These are phyloP conservation scores for Harpagoxenus sublaevis DNA, from an alignment of 2,888 invertebrate genomes.

Conservation along the genomic window DNA sequence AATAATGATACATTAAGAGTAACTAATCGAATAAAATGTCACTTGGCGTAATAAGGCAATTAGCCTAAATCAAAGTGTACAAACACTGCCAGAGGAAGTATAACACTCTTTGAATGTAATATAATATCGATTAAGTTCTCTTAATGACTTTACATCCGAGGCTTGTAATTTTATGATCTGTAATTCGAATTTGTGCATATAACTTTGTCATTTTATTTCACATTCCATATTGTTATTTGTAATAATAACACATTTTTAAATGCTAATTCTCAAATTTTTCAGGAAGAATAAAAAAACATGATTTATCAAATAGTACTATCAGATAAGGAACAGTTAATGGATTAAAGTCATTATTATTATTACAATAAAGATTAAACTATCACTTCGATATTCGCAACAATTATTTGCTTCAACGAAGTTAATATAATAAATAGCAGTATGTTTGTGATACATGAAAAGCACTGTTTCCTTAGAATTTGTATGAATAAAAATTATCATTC, in stretches of 20 bases:
- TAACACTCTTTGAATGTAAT: slow-evolving; percentile 69
- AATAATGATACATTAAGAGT: slow-evolving; percentile 40
- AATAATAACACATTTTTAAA: neutral
- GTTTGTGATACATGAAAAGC: slow-evolving; percentile 46
- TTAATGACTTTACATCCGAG: slow-evolving; percentile 64
- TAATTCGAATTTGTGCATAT: slow-evolving; percentile 36
- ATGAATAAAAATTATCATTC: slow-evolving; percentile 46
- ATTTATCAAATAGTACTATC: neutral
- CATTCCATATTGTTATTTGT: neutral
- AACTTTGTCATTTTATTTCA: slow-evolving; percentile 12
- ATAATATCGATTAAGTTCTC: slow-evolving; percentile 64
- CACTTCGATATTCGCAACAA: slow-evolving; percentile 10
- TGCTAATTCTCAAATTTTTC: neutral
- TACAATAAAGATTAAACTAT: slow-evolving; percentile 7
- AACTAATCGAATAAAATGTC: slow-evolving; percentile 50
- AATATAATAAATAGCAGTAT: slow-evolving; percentile 44
- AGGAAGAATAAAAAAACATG: neutral
- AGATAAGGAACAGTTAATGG: neutral
- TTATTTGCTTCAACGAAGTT: slow-evolving; percentile 53
- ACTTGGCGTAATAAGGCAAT: slow-evolving; percentile 61
- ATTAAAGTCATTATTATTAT: slow-evolving; percentile 20
- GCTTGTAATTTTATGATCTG: slow-evolving; percentile 65
- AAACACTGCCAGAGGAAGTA: slow-evolving; percentile 73
- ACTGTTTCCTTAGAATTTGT: slow-evolving; percentile 45
- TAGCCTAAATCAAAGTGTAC: slow-evolving; percentile 66